A percentile compares a stretch with the other conserved stretches of the same genome.
Evolutionary conservation across 2,888 invertebrate species (phyloP).

Genomic region (Chaitophorus viminalis): DNA sequence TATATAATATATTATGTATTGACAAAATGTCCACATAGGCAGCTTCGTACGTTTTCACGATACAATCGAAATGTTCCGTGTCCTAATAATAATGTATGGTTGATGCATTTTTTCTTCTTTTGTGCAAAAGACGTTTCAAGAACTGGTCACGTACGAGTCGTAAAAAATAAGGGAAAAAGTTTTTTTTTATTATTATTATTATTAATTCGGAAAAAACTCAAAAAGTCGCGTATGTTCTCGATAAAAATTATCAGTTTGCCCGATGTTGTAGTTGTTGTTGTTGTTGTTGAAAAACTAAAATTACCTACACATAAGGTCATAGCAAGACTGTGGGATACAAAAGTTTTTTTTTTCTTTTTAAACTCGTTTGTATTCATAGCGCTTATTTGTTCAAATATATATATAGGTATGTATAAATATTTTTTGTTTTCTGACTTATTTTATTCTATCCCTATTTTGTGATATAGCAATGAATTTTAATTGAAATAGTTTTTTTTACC

Average conservation of each 20-base stretch:
- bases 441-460: constrained; percentile 14
- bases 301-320: constrained; percentile 42
- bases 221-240: constrained; percentile 41
- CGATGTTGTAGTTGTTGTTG: constrained; percentile 8
- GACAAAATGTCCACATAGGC: background rate
- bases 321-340: background rate
- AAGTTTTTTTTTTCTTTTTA: constrained; percentile 48
- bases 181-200: constrained; percentile 16
- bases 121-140: background rate
- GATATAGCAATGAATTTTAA: constrained; percentile 54
- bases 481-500: constrained; percentile 16
- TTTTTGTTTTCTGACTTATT: constrained; percentile 13
- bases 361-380: constrained; percentile 61
- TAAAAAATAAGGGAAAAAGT: constrained; percentile 31
- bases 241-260: constrained; percentile 56
- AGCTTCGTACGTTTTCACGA: background rate
- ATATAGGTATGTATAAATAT: background rate
- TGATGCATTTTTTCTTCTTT: background rate
- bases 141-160: constrained; percentile 11
- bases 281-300: constrained; percentile 56
- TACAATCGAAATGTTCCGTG: background rate
- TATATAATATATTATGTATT: background rate
- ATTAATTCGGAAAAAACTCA: constrained; percentile 43
- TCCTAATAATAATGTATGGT: background rate
- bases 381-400: constrained; percentile 36